These are phyloP conservation scores for Heliocidaris erythrogramma DNA, from an alignment of 35 echinoderm and acorn worm genomes.

Conservation along the genomic window DNA sequence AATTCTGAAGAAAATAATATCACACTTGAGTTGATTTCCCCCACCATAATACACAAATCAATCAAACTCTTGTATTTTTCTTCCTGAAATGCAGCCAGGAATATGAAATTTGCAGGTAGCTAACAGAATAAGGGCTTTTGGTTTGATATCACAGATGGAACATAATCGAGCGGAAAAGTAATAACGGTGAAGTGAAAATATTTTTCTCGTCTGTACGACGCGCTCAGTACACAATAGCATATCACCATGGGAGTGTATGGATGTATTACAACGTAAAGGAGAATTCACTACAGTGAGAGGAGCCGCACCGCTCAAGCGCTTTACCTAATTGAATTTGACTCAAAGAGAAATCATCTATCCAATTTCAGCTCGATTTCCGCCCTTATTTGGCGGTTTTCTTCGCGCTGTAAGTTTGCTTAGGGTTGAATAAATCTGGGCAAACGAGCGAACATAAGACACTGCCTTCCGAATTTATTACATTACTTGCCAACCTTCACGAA, in stretches of 20 bases:
- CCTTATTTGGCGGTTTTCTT: neutral
- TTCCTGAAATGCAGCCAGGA: neutral
- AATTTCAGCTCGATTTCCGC: slow-evolving; percentile 16
- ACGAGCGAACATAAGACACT: neutral
- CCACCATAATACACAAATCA: neutral
- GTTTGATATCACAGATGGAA: neutral
- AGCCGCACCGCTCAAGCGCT: neutral
- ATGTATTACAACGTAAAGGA: neutral
- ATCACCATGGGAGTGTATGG: neutral
- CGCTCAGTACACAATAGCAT: neutral
- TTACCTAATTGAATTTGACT: neutral
- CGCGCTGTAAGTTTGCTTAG: neutral
- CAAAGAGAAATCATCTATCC: slow-evolving; percentile 11
- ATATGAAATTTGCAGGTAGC: neutral
- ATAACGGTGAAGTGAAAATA: neutral
- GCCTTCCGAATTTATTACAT: neutral
- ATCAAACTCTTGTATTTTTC: neutral
- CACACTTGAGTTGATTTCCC: neutral
- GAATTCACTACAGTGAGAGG: neutral
- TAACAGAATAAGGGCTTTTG: neutral
- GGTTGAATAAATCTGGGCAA: slow-evolving; percentile 1
- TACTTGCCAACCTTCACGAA: neutral
- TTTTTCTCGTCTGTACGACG: neutral
- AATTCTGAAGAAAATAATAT: neutral
- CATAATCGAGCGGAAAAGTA: neutral